A percentile compares a stretch with the other conserved stretches of the same genome.
Evolutionary conservation across 1,140 invertebrate genomes (phyloP).

Genomic region (Himalopsyche phryganea): DNA sequence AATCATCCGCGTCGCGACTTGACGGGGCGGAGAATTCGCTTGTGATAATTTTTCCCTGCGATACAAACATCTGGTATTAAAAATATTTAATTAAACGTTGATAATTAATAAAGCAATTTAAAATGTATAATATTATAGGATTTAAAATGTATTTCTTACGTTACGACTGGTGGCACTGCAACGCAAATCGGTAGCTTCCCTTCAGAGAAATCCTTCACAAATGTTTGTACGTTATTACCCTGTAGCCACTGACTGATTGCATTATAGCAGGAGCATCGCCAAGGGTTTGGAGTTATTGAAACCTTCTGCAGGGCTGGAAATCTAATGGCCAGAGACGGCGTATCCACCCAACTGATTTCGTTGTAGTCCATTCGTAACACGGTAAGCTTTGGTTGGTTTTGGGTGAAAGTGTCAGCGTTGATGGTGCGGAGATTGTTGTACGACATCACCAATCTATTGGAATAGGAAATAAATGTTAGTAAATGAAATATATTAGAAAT

Average conservation of each 20-base stretch:
- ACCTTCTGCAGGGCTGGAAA: conserved; percentile 5
- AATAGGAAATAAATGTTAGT: no score
- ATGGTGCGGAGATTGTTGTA: conserved; percentile 15
- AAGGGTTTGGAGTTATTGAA: conserved; percentile 17
- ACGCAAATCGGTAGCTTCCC: conserved; percentile 13
- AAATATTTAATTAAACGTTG: no score
- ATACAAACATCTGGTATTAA: no score
- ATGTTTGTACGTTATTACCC: neutral
- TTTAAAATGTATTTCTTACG: no score
- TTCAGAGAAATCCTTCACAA: conserved; percentile 11
- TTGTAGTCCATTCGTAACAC: conserved; percentile 9
- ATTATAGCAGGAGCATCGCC: conserved; percentile 19
- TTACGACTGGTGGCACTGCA: neutral
- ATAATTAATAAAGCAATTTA: no score
- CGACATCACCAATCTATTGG: conserved; percentile 15
- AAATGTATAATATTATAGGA: no score
- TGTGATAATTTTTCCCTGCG: no score
- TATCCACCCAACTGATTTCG: conserved; percentile 2
- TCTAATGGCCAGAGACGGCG: neutral
- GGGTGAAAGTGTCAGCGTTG: conserved; percentile 12
- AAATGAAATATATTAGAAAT: no score
- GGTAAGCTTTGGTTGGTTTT: neutral
- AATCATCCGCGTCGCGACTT: no score
- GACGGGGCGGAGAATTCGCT: no score
- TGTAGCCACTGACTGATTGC: conserved; percentile 3